Base-by-base conservation (phyloP, 2,113 vertebrate species). In the Ascaphus truei region DNA sequence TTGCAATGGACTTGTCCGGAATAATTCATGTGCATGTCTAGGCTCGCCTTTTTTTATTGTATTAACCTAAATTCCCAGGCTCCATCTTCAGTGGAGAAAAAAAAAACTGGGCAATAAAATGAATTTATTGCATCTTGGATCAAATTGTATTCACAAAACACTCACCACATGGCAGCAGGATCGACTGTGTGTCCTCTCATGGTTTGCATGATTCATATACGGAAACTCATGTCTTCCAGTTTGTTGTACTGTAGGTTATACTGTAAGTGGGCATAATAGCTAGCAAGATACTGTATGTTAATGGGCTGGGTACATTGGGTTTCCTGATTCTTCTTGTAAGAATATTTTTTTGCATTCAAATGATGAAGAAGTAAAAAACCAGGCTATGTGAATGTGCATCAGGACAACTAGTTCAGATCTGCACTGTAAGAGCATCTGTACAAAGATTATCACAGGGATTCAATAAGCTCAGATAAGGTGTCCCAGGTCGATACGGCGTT, bases 91-190 rank as follows among this genome's bases (percentile, higher is more conserved):
- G 27, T n/a, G 9, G 26, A 15, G n/a, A 18, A 55, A 30, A 39
- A 65, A 39, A 30, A 39, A 65, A 39, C 33, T 26, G 62, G 22
- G 27, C 23, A 18, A 41, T 53, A 65, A 65, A 67, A 30, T 31
- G 27, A 55, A 67, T 67, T 67, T 45, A 56, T 57, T 45, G 51
- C 26, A 53, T 37, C 36, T 41, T 55, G 36, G 10, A 43, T 13
- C 4, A 66, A 53, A 66, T 64, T 53, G 22, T 41, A 52, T 65
- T 53, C 50, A 20, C 22, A 39, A 13, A 53, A 53, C 9, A n/a
- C 23, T 30, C 26, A 36, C 51, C 45, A 45, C 13, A 5, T 16
- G 43, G 36, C 18, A 55, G 51, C 10, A 67, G 23, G 26, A 15
- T 22, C 18, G 50, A 25, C 27, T 23, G 51, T 18, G 16, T 55